Evolutionary conservation across 2,888 invertebrate species (phyloP).

Genomic region (Trissoscelio sp.): DNA sequence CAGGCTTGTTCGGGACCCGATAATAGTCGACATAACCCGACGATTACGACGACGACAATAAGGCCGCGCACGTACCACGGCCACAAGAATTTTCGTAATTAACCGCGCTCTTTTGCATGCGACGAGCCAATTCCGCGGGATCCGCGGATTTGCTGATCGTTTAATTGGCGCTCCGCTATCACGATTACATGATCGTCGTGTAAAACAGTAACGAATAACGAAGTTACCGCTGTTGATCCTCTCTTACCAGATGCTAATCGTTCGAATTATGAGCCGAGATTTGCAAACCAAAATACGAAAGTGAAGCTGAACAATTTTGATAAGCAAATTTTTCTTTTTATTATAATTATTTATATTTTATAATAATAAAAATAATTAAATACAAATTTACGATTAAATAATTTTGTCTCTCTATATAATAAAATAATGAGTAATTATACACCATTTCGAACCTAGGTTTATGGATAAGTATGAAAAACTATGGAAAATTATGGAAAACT

Average conservation of each 20-base stretch:
- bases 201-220: constrained; percentile 59
- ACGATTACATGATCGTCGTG: constrained; percentile 63
- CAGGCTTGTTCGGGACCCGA: constrained; percentile 59
- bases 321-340: not conserved
- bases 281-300: not conserved
- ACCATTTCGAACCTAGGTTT: too few relatives aligned
- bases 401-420: too few relatives aligned
- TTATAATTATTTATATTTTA: too few relatives aligned
- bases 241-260: constrained; percentile 52
- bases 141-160: constrained; percentile 63
- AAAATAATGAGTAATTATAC: too few relatives aligned
- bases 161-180: constrained; percentile 66
- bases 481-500: too few relatives aligned
- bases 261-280: constrained; percentile 16
- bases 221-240: constrained; percentile 53
- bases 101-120: constrained; percentile 64
- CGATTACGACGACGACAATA: constrained; percentile 7
- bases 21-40: constrained; percentile 64
- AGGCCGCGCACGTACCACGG: constrained; percentile 39
- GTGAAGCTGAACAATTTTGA: constrained; percentile 2
- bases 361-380: too few relatives aligned
- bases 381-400: too few relatives aligned
- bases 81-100: constrained; percentile 67
- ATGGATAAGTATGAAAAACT: too few relatives aligned
- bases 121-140: constrained; percentile 62